Percentiles rank a stretch among this genome's conserved stretches.
Conservation (phyloP, 2,113 vertebrate species). For the Prochilodus magdalenae region DNA sequence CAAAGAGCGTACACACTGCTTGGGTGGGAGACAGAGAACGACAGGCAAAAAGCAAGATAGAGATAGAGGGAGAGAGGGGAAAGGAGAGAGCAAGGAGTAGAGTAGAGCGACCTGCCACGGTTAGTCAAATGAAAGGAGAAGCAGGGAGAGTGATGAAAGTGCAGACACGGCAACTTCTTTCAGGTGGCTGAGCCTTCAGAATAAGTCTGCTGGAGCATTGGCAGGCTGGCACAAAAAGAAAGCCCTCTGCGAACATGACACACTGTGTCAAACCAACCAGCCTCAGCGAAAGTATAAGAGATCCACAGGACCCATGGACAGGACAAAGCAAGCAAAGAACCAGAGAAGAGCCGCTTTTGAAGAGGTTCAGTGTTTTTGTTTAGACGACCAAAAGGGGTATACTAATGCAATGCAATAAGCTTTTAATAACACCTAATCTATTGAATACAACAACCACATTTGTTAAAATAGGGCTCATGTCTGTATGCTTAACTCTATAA, state of each 20-base stretch:
- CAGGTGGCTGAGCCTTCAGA: conserved; percentile 40
- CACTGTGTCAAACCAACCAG: conserved; percentile 53
- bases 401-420: background rate
- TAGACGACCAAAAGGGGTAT: background rate
- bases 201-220: conserved; percentile 48
- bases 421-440: background rate
- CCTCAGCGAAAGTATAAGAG: conserved; percentile 51
- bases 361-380: background rate
- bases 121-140: conserved; percentile 31
- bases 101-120: background rate
- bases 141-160: conserved; percentile 30
- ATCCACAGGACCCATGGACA: conserved; percentile 24
- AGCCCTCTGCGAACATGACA: conserved; percentile 49
- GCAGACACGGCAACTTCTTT: conserved; percentile 56
- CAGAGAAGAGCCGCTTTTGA: background rate
- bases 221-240: conserved; percentile 42
- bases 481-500: no score
- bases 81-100: conserved; percentile 18
- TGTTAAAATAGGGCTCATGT: no score
- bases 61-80: conserved; percentile 31
- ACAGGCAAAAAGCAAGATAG: background rate
- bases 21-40: conserved; percentile 1
- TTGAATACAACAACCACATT: no score
- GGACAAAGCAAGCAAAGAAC: conserved; percentile 7
- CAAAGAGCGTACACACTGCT: conserved; percentile 19